phyloP scores from a whole-genome alignment of 2,113 vertebrate species.

The Thamnaconus septentrionalis region DNA sequence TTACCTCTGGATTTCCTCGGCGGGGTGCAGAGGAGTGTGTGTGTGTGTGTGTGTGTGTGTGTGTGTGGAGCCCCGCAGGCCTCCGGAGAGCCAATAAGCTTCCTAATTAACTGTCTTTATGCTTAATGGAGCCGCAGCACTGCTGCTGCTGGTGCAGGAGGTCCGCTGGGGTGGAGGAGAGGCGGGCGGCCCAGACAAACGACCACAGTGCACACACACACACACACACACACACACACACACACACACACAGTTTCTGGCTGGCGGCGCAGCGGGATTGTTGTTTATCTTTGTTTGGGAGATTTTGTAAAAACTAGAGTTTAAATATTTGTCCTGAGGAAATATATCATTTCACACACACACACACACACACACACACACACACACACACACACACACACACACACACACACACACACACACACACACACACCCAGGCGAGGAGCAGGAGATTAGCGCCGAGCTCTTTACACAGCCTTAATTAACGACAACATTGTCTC shows the following conservation, averaged over 20 bases:
- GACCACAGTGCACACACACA: not conserved
- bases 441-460: slow-evolving; percentile 14
- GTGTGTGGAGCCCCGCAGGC: slow-evolving; percentile 45
- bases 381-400: slow-evolving; percentile 14
- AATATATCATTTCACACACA: too few relatives aligned
- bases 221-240: too few relatives aligned
- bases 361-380: too few relatives aligned
- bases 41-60: slow-evolving; percentile 23
- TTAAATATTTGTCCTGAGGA: too few relatives aligned
- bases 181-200: slow-evolving; percentile 38
- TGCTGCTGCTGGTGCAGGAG: slow-evolving; percentile 48
- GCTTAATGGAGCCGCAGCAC: slow-evolving; percentile 68
- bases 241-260: too few relatives aligned
- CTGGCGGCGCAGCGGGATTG: too few relatives aligned
- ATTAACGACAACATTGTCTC: slow-evolving; percentile 72
- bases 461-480: slow-evolving; percentile 61
- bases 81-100: slow-evolving; percentile 74
- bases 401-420: slow-evolving; percentile 4
- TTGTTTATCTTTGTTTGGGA: too few relatives aligned
- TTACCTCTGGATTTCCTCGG: slow-evolving; percentile 50
- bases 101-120: slow-evolving; percentile 79
- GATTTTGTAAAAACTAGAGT: too few relatives aligned
- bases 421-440: slow-evolving; percentile 4
- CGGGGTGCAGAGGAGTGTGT: slow-evolving; percentile 55
- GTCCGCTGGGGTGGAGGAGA: slow-evolving; percentile 49